Base-by-base conservation (phyloP, 2,888 invertebrate genomes). In the Aricia artaxerxes region DNA sequence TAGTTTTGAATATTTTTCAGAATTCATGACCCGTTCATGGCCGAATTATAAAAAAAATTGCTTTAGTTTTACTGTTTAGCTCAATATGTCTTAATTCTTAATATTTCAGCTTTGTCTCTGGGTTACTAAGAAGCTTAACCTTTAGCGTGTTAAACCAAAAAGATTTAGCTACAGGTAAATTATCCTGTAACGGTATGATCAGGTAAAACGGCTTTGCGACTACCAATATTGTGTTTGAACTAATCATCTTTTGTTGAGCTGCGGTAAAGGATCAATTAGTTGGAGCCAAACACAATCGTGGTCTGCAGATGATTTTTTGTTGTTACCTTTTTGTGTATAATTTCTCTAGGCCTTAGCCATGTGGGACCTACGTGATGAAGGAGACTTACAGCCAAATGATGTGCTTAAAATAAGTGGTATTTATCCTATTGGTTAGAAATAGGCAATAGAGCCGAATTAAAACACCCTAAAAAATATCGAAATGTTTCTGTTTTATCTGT, bases 191-290 rank as follows among this genome's bases (percentile, higher is more conserved):
- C 4, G 64, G 64, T 35, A 35, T 64, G 7, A 13, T 5, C 69
- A 69, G 69, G 69, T 69, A 69, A 16, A 69, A 69, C 35, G 69
- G 69, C 69, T 69, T 38, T 35, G 69, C 11, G 38, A 69, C 64
- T 64, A 64, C 35, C 31, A 64, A 64, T 64, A 64, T 16, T 69
- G 69, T 69, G 35, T 69, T 69, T 69, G 69, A 69, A 69, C 69
- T 69, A 38, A 69, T 69, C 69, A 38, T 38, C 69, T 69, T 69
- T 69, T 69, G 69, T 69, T 4, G 2, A 38, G 35, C 35, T 13
- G 69, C 35, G 24, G 69, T 24, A 16, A 64, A 38, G 69, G 69
- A 69, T 35, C 69, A 69, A 69, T 38, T 69, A 69, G 31, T 9
- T 64, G 64, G 64, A 64, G 69, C 69, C 69, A 69, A 64, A 16